Base-by-base conservation (phyloP, 2,888 invertebrate genomes). In the Tinea trinotella region DNA sequence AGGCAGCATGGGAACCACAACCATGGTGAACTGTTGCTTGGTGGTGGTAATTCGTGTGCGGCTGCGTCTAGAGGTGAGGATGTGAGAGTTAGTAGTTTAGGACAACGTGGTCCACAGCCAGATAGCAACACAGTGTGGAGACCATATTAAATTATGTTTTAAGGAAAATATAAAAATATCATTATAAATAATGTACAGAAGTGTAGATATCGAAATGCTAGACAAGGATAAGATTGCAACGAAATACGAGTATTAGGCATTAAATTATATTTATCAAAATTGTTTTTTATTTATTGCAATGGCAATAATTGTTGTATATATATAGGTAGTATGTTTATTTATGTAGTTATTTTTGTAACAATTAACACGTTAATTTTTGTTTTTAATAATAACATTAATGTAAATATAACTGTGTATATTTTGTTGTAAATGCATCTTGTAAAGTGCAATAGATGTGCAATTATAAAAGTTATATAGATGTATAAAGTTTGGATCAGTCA, bases 101-200 rank as follows among this genome's bases (percentile, higher is more conserved):
- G 85, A 22, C 89, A 87, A 61, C 76, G 89, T 60, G 89, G 89
- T n/a, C 88, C 87, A 13, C 89, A 89, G 61, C 89, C 88, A 57
- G 88, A 88, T 58, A 87, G 88, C 60, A 90, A 92, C 68, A 91
- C 92, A 46, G 93, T 93, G 54, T 93, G 93, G 93, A 85, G 93
- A 76, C 93, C 93, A 61, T 93, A 93, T 85, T 93, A 87, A 84
- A 72, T 63, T 54, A 61, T 59, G 57, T 59, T 60, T 4, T 4
- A 30, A 30, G n/a, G 22, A 22, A 5, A 30, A 30, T 6, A 30
- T 30, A 6, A 6, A 30, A 30, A 30, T 9, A 30, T 30, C 6
- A 9, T 30, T 6, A 7, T 17, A 40, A 40, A 40, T 40, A 40
- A 13, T 40, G 40, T 40, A 40, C 17, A 40, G 13, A 5, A 17